phyloP scores from a whole-genome alignment of 2,113 vertebrate species.

The Miniopterus natalensis region DNA sequence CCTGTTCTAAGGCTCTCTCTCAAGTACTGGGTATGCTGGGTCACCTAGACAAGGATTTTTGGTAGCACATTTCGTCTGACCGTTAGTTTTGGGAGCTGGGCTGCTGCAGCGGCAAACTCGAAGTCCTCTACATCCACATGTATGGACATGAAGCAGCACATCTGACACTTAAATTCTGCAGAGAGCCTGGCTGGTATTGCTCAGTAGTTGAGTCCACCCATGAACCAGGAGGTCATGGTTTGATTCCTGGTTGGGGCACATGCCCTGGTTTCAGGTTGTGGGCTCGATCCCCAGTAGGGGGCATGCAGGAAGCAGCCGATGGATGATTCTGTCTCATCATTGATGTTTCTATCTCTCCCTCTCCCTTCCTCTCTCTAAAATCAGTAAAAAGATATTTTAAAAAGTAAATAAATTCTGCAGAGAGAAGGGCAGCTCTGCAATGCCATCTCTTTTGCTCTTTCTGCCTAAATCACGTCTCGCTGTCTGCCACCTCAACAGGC shows the following conservation, averaged over 20 bases:
- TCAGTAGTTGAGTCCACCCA: too few species aligned
- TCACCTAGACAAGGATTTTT: not conserved
- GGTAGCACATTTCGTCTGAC: not conserved
- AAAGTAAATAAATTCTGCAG: not conserved
- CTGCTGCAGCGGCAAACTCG: not conserved
- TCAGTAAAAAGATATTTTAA: too few species aligned
- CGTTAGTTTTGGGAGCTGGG: not conserved
- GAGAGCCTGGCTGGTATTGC: not conserved
- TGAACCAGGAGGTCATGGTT: too few species aligned
- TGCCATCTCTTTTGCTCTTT: not conserved
- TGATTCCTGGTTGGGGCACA: too few species aligned
- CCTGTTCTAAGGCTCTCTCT: not conserved
- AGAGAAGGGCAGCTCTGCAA: not conserved
- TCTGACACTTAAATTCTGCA: not conserved
- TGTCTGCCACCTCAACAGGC: not conserved
- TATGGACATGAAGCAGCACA: not conserved
- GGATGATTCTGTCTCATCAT: too few species aligned
- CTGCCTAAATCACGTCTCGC: not conserved
- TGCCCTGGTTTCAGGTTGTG: too few species aligned
- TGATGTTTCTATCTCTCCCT: too few species aligned
- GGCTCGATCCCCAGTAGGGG: too few species aligned
- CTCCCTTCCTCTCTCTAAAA: too few species aligned
- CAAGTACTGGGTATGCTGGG: not conserved
- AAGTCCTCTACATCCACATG: not conserved
- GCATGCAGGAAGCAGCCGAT: too few species aligned